These are phyloP conservation scores for Eriosoma lanigerum DNA, from an alignment of 1,140 invertebrate species.

Conservation along the genomic window DNA sequence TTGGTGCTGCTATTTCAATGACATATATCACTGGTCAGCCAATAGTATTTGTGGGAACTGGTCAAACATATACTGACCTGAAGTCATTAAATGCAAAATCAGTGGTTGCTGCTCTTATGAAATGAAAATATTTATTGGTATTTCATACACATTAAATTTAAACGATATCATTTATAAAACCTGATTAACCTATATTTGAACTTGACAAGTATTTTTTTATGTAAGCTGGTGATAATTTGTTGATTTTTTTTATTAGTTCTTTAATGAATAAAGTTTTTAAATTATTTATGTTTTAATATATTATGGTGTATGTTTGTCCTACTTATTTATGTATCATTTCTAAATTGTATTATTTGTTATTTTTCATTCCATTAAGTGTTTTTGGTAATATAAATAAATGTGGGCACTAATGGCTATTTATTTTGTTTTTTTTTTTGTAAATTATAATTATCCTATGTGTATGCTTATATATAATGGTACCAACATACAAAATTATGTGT, in stretches of 20 bases:
- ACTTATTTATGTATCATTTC: conserved; percentile 39
- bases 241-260: conserved; percentile 43
- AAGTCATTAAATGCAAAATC: conserved; percentile 96
- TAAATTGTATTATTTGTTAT: conserved; percentile 38
- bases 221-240: conserved; percentile 34
- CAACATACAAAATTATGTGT: too few species aligned
- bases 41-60: conserved; percentile 99
- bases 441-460: neutral
- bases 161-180: conserved; percentile 9
- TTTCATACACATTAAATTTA: neutral
- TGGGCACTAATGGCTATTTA: neutral
- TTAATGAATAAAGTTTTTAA: conserved; percentile 15
- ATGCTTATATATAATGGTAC: too few species aligned
- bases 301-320: conserved; percentile 25
- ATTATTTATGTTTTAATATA: conserved; percentile 31
- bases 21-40: conserved; percentile 99
- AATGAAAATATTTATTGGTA: conserved; percentile 62
- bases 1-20: conserved; percentile 99
- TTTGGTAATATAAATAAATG: conserved; percentile 35
- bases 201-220: neutral
- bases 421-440: neutral
- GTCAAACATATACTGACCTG: conserved; percentile 98
- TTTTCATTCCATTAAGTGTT: conserved; percentile 45
- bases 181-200: neutral
- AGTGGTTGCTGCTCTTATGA: conserved; percentile 95